These are phyloP conservation scores for Pyrgus malvae DNA, from an alignment of 2,888 invertebrate genomes.

Conservation along the genomic window DNA sequence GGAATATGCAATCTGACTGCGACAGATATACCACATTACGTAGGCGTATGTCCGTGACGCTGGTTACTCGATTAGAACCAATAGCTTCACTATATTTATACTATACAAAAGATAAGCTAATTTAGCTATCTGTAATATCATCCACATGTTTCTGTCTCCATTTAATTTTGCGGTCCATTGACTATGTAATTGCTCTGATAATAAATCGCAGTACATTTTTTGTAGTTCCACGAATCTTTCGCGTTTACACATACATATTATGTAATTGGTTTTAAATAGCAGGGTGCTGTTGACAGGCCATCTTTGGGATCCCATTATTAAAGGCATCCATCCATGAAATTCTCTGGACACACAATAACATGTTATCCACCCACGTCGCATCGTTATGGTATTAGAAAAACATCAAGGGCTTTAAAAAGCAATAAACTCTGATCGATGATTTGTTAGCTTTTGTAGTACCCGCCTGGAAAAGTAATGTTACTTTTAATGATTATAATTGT, in stretches of 20 bases:
- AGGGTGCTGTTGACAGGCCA: constrained; percentile 9
- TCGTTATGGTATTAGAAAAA: constrained; percentile 33
- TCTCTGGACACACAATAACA: constrained; percentile 38
- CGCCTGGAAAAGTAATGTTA: too few species aligned
- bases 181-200: background rate
- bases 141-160: constrained; percentile 1
- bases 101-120: background rate
- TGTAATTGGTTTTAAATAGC: constrained; percentile 14
- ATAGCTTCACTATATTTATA: constrained; percentile 12
- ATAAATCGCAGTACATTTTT: too few species aligned
- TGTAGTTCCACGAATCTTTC: background rate
- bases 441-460: background rate
- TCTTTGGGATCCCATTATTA: constrained; percentile 34
- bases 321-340: constrained; percentile 37
- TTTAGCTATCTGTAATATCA: constrained; percentile 3
- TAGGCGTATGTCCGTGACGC: constrained; percentile 10
- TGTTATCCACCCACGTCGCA: constrained; percentile 39
- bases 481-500: too few species aligned
- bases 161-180: background rate
- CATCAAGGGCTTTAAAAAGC: constrained; percentile 27
- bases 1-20: too few species aligned
- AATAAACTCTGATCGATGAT: constrained; percentile 16
- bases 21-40: background rate
- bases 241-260: background rate
- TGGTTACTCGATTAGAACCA: constrained; percentile 22